A percentile compares a stretch with the other conserved stretches of the same genome.
phyloP scores from a whole-genome alignment of 1,140 invertebrate species.

The Atta texana region DNA sequence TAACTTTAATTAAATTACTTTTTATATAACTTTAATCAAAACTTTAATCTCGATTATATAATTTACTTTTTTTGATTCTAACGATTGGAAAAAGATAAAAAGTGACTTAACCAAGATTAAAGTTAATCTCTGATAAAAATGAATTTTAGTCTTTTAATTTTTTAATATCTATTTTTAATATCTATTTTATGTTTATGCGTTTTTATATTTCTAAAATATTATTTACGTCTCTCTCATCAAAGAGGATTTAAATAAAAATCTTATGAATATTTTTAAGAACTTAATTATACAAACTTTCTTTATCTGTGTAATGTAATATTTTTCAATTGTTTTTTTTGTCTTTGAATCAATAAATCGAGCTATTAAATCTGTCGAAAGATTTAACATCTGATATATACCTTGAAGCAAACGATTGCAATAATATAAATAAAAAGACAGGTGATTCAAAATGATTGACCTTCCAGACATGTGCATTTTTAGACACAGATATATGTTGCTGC shows the following conservation, averaged over 20 bases:
- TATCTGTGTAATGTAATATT: neutral
- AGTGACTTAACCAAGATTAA: too few relatives aligned
- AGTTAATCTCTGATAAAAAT: too few relatives aligned
- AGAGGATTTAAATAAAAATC: neutral
- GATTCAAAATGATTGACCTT: neutral
- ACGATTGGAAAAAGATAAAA: too few relatives aligned
- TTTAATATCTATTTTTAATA: neutral
- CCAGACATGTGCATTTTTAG: neutral
- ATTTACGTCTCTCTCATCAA: neutral
- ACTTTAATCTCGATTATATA: too few relatives aligned
- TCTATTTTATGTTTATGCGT: neutral
- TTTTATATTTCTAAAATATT: neutral
- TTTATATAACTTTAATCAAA: too few relatives aligned
- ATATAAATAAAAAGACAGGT: constrained; percentile 3
- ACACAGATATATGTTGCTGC: neutral
- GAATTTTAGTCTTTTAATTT: neutral
- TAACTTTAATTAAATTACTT: too few relatives aligned
- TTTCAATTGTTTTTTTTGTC: neutral
- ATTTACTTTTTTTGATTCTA: too few relatives aligned
- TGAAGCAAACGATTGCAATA: neutral
- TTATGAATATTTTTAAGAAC: neutral
- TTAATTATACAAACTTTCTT: neutral
- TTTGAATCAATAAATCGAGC: neutral
- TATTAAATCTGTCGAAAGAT: neutral
- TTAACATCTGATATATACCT: neutral